phyloP scores from a whole-genome alignment of 2,888 invertebrate species.

The Mechanitis messenoides region DNA sequence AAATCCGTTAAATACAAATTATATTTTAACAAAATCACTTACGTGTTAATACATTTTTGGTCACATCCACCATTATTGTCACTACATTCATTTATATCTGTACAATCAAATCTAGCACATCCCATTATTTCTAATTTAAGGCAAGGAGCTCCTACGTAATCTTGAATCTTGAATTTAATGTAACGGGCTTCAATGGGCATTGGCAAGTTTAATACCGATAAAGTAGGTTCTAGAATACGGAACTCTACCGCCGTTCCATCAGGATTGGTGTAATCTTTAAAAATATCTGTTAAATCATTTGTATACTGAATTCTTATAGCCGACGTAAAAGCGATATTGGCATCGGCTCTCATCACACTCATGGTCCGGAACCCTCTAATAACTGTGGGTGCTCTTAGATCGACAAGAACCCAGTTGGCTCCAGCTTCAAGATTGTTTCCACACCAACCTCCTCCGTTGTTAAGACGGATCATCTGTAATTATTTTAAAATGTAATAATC shows the following conservation, averaged over 20 bases:
- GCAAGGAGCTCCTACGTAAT: constrained; percentile 92
- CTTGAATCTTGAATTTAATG: constrained; percentile 89
- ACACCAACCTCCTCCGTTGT: constrained; percentile 92
- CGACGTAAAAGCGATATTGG: constrained; percentile 91
- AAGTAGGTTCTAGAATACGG: constrained; percentile 89
- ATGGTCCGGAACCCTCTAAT: constrained; percentile 93
- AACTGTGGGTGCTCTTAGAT: constrained; percentile 91
- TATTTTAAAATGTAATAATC: constrained; percentile 1
- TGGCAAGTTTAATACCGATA: constrained; percentile 93
- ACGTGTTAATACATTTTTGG: constrained; percentile 92
- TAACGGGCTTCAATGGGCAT: constrained; percentile 94
- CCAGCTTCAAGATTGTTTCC: constrained; percentile 90
- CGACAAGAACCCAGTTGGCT: constrained; percentile 91
- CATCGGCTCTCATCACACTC: constrained; percentile 88
- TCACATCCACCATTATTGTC: constrained; percentile 93
- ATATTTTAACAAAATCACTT: constrained; percentile 36
- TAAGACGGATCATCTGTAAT: constrained; percentile 86
- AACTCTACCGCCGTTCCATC: constrained; percentile 96
- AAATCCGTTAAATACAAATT: constrained; percentile 4
- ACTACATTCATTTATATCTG: constrained; percentile 91
- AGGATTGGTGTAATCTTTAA: constrained; percentile 94
- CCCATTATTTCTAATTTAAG: constrained; percentile 94
- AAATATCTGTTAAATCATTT: constrained; percentile 90
- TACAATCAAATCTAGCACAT: constrained; percentile 91
- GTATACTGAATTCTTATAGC: constrained; percentile 93